phyloP scores from a whole-genome alignment of 2,888 invertebrate genomes.

The Stenchaetothrips biformis region DNA sequence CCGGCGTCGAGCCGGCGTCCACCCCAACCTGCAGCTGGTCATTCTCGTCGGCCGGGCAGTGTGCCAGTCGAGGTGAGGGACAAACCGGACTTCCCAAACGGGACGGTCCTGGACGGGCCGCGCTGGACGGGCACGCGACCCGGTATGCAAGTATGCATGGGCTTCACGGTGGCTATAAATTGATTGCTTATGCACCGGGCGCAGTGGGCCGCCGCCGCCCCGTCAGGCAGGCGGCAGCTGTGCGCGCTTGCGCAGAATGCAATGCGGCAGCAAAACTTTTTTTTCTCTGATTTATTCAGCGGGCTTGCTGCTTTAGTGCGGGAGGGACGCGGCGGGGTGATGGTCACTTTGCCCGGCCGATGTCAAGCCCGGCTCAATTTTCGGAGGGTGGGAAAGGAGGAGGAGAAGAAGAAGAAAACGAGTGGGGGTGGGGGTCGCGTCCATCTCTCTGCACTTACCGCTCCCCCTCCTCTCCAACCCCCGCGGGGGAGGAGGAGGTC shows the following conservation, averaged over 20 bases:
- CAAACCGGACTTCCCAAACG: constrained; percentile 20
- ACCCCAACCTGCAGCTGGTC: too few relatives aligned
- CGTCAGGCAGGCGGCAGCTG: background rate
- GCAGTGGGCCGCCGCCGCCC: background rate
- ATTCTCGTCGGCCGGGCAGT: too few relatives aligned
- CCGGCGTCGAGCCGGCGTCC: too few relatives aligned
- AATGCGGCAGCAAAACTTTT: too few relatives aligned
- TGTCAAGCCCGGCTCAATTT: background rate
- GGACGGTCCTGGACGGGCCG: background rate
- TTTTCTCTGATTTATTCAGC: too few relatives aligned
- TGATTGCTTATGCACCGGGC: constrained; percentile 5
- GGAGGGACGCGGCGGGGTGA: too few relatives aligned
- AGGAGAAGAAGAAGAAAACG: background rate
- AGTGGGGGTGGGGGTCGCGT: background rate
- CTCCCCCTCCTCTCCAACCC: background rate
- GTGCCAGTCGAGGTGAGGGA: background rate
- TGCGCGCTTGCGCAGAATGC: background rate
- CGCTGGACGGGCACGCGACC: background rate
- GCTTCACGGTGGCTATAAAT: constrained; percentile 15
- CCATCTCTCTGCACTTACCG: constrained; percentile 20
- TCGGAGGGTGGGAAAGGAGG: background rate
- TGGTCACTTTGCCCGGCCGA: too few relatives aligned
- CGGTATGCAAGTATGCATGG: background rate
- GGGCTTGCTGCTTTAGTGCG: too few relatives aligned
- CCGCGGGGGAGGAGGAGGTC: constrained; percentile 2